These are phyloP conservation scores for Leucophenga montana DNA, from an alignment of 2,888 invertebrate species.

Conservation along the genomic window DNA sequence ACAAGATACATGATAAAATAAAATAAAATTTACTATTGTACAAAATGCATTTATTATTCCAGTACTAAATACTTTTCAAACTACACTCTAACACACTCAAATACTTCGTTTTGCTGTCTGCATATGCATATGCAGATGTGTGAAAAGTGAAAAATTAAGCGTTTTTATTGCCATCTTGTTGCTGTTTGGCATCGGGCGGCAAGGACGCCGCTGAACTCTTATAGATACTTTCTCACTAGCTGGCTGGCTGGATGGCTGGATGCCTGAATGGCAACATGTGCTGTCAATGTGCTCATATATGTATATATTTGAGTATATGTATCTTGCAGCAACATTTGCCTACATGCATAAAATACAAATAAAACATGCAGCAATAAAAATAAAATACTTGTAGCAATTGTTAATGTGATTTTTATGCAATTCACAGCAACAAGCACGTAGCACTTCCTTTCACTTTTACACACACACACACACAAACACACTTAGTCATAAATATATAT, in stretches of 20 bases:
- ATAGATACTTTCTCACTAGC: constrained; percentile 13
- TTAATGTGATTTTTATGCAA: constrained; percentile 68
- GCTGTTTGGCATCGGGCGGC: constrained; percentile 51
- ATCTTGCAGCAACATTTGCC: constrained; percentile 34
- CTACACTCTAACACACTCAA: constrained; percentile 21
- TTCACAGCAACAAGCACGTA: constrained; percentile 25
- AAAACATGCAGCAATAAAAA: constrained; percentile 67
- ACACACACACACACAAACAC: constrained; percentile 24
- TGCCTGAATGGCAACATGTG: constrained; percentile 57
- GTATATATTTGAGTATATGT: neutral
- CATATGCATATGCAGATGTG: constrained; percentile 36
- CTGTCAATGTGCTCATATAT: constrained; percentile 40
- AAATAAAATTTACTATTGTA: too few relatives aligned
- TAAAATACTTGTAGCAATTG: constrained; percentile 66
- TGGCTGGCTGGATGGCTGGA: too few relatives aligned
- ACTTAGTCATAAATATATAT: neutral
- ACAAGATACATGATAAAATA: too few relatives aligned
- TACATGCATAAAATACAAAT: constrained; percentile 61
- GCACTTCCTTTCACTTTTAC: neutral
- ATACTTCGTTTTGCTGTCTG: neutral
- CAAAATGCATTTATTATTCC: too few relatives aligned
- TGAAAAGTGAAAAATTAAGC: constrained; percentile 65
- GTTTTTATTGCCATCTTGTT: constrained; percentile 62
- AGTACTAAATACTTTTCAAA: too few relatives aligned
- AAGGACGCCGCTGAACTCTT: constrained; percentile 22